phyloP scores from a whole-genome alignment of 2,888 invertebrate genomes.

The Drosophila nigricruria region DNA sequence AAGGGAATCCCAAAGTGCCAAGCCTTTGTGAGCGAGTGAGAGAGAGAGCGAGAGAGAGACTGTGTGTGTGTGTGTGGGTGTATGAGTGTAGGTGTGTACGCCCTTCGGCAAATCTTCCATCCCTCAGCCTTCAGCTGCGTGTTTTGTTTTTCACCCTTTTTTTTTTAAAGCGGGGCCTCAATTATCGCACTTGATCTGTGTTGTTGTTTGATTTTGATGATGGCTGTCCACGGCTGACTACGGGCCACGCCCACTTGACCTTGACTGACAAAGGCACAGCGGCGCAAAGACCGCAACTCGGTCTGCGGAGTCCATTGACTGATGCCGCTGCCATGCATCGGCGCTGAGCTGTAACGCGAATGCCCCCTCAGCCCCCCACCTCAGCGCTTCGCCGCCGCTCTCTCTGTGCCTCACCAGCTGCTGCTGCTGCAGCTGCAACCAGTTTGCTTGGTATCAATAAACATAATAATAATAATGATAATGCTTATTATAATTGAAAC shows the following conservation, averaged over 20 bases:
- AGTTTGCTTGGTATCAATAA: slow-evolving; percentile 24
- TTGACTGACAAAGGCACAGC: slow-evolving; percentile 68
- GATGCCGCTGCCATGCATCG: slow-evolving; percentile 28
- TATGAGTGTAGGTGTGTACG: slow-evolving; percentile 3
- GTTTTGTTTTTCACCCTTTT: not conserved
- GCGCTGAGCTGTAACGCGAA: slow-evolving; percentile 58
- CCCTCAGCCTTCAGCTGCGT: not conserved
- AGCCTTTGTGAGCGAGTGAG: not conserved
- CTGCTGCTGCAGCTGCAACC: slow-evolving; percentile 20
- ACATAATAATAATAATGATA: slow-evolving; percentile 38
- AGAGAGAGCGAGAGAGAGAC: too few species aligned
- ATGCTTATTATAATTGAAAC: slow-evolving; percentile 27
- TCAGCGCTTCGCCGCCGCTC: too few species aligned
- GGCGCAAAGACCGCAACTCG: slow-evolving; percentile 60
- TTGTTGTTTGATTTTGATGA: slow-evolving; percentile 28
- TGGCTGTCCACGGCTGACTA: slow-evolving; percentile 34
- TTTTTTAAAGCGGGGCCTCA: slow-evolving; percentile 26
- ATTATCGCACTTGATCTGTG: slow-evolving; percentile 45
- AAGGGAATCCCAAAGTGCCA: not conserved
- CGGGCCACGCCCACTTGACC: slow-evolving; percentile 55
- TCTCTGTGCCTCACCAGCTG: not conserved
- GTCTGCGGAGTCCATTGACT: slow-evolving; percentile 35
- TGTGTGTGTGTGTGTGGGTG: not conserved
- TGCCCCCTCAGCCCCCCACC: not conserved
- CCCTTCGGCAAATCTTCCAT: slow-evolving; percentile 38